These are phyloP conservation scores for Drosophila prostipennis DNA, from an alignment of 2,888 invertebrate species.

Conservation along the genomic window DNA sequence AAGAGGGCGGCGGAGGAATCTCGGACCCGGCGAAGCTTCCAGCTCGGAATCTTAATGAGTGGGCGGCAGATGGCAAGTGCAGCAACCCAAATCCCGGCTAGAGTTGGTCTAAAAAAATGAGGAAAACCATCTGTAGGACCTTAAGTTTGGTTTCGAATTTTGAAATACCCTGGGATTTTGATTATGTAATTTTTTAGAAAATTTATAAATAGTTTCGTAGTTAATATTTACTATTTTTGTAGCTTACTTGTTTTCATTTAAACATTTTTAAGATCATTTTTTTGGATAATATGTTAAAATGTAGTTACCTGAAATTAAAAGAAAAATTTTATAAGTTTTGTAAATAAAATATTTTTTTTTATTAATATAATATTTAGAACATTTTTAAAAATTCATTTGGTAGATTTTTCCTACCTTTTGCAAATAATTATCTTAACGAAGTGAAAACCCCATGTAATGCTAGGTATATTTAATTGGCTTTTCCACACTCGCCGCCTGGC, in stretches of 20 bases:
- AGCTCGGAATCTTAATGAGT: constrained; percentile 42
- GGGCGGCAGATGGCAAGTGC: constrained; percentile 33
- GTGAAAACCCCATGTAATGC: background rate
- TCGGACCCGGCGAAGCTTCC: constrained; percentile 14
- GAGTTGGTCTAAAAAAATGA: constrained; percentile 13
- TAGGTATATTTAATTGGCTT: background rate
- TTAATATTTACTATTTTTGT: no score
- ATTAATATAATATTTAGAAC: no score
- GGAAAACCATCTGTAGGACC: background rate
- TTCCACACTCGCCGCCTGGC: background rate
- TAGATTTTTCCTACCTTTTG: no score
- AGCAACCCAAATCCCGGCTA: constrained; percentile 17
- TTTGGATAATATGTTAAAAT: background rate
- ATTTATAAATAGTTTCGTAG: no score
- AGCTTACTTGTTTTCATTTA: no score
- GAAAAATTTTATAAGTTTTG: background rate
- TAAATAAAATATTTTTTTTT: no score
- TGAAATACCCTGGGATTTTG: background rate
- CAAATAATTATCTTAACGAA: no score
- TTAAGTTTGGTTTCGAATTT: background rate
- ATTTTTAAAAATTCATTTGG: no score
- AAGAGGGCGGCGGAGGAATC: constrained; percentile 1
- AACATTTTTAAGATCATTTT: no score
- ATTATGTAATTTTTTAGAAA: no score
- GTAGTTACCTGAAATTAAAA: constrained; percentile 25